Percentiles rank a stretch among this genome's conserved stretches.
These are phyloP conservation scores for Andrena chrysosceles DNA, from an alignment of 2,888 invertebrate species.

Conservation along the genomic window DNA sequence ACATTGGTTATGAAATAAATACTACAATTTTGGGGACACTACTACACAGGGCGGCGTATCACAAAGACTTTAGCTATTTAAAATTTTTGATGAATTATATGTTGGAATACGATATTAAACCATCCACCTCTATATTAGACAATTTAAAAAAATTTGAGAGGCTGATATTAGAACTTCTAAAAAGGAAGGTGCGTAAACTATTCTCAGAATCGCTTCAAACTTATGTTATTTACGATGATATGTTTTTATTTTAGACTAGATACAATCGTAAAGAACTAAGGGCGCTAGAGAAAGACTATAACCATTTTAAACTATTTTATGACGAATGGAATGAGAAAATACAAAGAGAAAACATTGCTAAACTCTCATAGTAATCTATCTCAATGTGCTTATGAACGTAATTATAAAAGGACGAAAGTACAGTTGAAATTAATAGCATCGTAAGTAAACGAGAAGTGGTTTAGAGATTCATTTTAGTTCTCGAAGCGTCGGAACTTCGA, in stretches of 20 bases:
- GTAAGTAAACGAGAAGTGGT: neutral
- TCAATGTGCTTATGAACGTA: neutral
- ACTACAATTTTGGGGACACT: slow-evolving; percentile 91
- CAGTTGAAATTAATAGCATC: neutral
- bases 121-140: slow-evolving; percentile 86
- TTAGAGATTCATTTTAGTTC: neutral
- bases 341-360: neutral
- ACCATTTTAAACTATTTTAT: slow-evolving; percentile 47
- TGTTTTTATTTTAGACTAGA: slow-evolving; percentile 41
- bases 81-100: slow-evolving; percentile 89
- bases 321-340: slow-evolving; percentile 52
- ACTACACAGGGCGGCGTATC: slow-evolving; percentile 88
- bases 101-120: slow-evolving; percentile 87
- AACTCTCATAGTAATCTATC: neutral
- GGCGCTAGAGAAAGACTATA: slow-evolving; percentile 9
- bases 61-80: slow-evolving; percentile 89
- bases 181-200: slow-evolving; percentile 30
- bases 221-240: neutral
- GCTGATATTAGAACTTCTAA: neutral
- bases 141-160: slow-evolving; percentile 87
- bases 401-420: neutral
- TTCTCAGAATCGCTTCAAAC: slow-evolving; percentile 3
- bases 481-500: no score
- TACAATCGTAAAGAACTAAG: slow-evolving; percentile 9
- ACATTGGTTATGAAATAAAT: slow-evolving; percentile 89